A percentile compares a stretch with the other conserved stretches of the same genome.
Evolutionary conservation across 2,113 vertebrate species (phyloP).

Genomic region (Chascanopsetta lugubris): DNA sequence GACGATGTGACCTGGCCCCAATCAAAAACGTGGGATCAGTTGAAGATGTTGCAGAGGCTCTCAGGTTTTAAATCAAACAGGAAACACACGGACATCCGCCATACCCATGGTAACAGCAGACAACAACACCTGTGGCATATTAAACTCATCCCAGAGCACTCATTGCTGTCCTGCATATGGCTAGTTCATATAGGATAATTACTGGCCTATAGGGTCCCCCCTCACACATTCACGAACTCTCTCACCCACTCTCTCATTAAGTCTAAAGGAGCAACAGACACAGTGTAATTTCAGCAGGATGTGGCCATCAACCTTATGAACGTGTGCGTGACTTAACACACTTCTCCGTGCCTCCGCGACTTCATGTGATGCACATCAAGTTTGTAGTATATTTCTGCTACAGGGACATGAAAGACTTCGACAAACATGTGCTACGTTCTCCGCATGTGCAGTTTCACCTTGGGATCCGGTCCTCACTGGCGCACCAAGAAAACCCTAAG

Average conservation of each 20-base stretch:
- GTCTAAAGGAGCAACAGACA: constrained; percentile 70
- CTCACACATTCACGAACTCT: constrained; percentile 41
- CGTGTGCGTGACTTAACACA: constrained; percentile 70
- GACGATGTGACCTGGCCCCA: constrained; percentile 11
- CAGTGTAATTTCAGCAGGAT: constrained; percentile 75
- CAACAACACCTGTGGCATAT: constrained; percentile 65
- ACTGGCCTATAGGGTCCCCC: constrained; percentile 60
- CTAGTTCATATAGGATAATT: constrained; percentile 66
- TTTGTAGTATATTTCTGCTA: constrained; percentile 58
- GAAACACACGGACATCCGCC: constrained; percentile 38
- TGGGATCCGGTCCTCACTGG: constrained; percentile 46
- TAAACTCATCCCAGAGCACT: constrained; percentile 31
- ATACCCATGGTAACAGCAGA: constrained; percentile 39
- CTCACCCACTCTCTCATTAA: constrained; percentile 61
- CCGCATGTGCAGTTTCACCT: constrained; percentile 58
- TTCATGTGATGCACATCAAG: constrained; percentile 57
- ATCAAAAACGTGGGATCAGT: constrained; percentile 10
- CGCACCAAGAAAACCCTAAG: constrained; percentile 41
- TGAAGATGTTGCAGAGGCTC: constrained; percentile 27
- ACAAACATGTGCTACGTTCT: constrained; percentile 37
- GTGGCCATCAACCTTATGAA: constrained; percentile 69
- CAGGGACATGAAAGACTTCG: constrained; percentile 54
- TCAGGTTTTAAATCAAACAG: constrained; percentile 22
- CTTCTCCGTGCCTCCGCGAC: constrained; percentile 56
- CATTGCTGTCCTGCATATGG: constrained; percentile 52